Percentiles rank a stretch among this genome's conserved stretches.
Evolutionary conservation across 1,140 invertebrate genomes (phyloP).

Genomic region (Chrysoperla carnea): DNA sequence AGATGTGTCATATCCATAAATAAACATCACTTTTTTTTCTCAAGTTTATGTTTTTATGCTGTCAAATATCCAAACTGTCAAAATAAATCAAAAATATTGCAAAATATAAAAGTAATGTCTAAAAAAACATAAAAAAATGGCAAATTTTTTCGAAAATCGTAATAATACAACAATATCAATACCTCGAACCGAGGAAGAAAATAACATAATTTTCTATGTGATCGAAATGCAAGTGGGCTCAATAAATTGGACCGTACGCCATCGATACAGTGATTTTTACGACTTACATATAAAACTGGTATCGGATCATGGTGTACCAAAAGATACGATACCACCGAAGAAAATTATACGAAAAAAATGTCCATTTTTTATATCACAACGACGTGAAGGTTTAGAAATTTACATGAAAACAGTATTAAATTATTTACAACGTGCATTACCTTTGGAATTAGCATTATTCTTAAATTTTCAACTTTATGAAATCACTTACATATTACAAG

Average conservation of each 20-base stretch:
- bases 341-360: conserved; percentile 49
- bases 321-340: conserved; percentile 77
- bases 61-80: no score
- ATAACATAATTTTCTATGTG: conserved; percentile 44
- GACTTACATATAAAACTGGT: conserved; percentile 72
- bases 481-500: conserved; percentile 62
- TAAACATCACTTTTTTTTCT: no score
- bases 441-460: conserved; percentile 55
- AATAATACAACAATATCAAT: conserved; percentile 38
- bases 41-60: no score
- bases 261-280: conserved; percentile 78
- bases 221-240: conserved; percentile 47
- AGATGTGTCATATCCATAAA: no score
- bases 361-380: conserved; percentile 69
- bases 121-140: conserved; percentile 31
- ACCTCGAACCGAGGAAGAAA: conserved; percentile 29
- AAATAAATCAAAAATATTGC: no score
- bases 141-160: conserved; percentile 37
- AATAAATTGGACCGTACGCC: conserved; percentile 62
- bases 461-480: conserved; percentile 68
- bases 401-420: conserved; percentile 64
- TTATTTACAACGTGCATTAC: conserved; percentile 56
- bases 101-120: no score
- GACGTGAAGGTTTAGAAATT: conserved; percentile 55
- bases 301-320: conserved; percentile 54